Conservation (phyloP, 2,888 invertebrate genomes). For the Eupeodes latifasciatus region DNA sequence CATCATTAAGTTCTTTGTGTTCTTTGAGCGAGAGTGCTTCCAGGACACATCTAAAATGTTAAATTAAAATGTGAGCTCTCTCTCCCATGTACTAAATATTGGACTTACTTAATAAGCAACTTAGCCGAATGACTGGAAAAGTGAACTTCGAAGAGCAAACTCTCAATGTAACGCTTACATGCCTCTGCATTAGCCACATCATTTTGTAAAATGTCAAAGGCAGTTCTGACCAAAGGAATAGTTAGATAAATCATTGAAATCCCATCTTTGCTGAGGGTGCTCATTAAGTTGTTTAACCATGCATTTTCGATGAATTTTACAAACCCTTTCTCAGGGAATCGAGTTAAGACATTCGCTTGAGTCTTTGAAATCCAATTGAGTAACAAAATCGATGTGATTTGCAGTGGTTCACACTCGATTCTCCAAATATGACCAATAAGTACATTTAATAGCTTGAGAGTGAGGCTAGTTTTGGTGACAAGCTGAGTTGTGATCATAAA, state of each 20-base stretch:
- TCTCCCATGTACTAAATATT: not conserved
- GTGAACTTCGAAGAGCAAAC: conserved; percentile 87
- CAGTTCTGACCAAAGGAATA: conserved; percentile 85
- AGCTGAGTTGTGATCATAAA: conserved; percentile 91
- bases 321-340: conserved; percentile 85
- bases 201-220: conserved; percentile 85
- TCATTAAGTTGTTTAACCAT: conserved; percentile 85
- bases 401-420: conserved; percentile 85
- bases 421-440: conserved; percentile 87
- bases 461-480: conserved; percentile 87
- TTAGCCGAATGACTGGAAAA: conserved; percentile 86
- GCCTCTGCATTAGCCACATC: conserved; percentile 84
- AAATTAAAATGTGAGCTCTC: not conserved
- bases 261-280: conserved; percentile 85
- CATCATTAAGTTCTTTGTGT: conserved; percentile 52
- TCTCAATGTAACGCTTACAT: conserved; percentile 86
- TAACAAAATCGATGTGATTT: conserved; percentile 87
- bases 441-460: conserved; percentile 85
- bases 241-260: conserved; percentile 86
- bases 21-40: conserved; percentile 81
- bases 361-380: conserved; percentile 89
- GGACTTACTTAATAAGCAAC: conserved; percentile 86
- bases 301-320: conserved; percentile 84
- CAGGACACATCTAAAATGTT: conserved; percentile 84
- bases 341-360: conserved; percentile 85